Conservation (phyloP, 2,888 invertebrate species). For the Scotopteryx bipunctaria region DNA sequence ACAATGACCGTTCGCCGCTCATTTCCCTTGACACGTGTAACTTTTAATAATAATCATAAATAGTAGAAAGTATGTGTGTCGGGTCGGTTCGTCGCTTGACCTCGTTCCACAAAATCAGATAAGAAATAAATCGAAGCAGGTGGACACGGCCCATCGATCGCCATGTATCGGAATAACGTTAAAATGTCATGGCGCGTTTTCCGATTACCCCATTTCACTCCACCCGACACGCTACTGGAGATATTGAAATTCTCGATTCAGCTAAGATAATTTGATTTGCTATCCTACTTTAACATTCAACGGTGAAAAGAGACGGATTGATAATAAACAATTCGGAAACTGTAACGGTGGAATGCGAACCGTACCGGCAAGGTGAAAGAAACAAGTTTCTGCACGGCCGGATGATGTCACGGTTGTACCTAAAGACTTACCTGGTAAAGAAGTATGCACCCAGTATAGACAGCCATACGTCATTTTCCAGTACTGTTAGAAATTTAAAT, state of each 20-base stretch:
- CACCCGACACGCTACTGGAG: constrained; percentile 14
- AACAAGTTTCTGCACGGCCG: constrained; percentile 48
- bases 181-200: constrained; percentile 47
- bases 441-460: constrained; percentile 97
- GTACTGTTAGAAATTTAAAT: constrained; percentile 97
- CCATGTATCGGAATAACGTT: constrained; percentile 43
- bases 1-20: too few species aligned
- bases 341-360: constrained; percentile 33
- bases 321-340: constrained; percentile 49
- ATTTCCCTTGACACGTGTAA: constrained; percentile 9
- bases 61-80: constrained; percentile 34
- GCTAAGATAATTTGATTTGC: constrained; percentile 2
- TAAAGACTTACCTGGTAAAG: constrained; percentile 89
- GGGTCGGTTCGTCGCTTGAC: constrained; percentile 54
- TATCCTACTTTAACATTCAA: constrained; percentile 29
- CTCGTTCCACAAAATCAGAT: constrained; percentile 69
- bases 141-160: constrained; percentile 57
- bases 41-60: constrained; percentile 39
- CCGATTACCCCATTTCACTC: constrained; percentile 32
- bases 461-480: constrained; percentile 98
- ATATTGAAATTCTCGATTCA: constrained; percentile 9
- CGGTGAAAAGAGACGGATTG: constrained; percentile 39
- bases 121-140: constrained; percentile 65
- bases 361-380: constrained; percentile 39
- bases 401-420: constrained; percentile 44